Evolutionary conservation across 2,113 vertebrate species (phyloP).

Genomic region (Chloropsis cyanopogon): DNA sequence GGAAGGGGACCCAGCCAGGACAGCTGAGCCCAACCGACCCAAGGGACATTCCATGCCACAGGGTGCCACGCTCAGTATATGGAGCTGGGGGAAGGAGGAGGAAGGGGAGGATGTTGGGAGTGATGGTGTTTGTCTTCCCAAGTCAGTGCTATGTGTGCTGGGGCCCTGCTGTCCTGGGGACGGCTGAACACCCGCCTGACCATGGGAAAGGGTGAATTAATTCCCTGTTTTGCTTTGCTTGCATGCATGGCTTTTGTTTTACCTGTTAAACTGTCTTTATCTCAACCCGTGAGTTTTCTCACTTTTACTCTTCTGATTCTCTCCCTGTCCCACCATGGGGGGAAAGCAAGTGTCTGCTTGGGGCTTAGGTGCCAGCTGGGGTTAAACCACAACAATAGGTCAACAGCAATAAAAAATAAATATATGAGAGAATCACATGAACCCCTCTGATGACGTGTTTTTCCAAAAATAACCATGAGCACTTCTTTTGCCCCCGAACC

Average conservation of each 20-base stretch:
- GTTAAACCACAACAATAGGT: background rate
- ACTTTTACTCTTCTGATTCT: background rate
- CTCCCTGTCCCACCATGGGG: background rate
- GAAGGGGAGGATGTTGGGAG: background rate
- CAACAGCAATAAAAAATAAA: constrained; percentile 38
- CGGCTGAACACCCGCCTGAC: background rate
- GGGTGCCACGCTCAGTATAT: accelerated
- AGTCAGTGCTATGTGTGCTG: background rate
- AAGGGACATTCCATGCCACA: background rate
- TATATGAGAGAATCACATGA: background rate
- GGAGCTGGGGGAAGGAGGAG: background rate
- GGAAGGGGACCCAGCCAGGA: background rate
- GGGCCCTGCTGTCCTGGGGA: background rate
- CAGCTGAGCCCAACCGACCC: background rate
- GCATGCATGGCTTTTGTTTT: accelerated
- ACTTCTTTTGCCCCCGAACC: background rate
- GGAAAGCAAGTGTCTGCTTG: background rate
- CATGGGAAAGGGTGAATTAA: background rate
- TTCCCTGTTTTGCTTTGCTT: background rate
- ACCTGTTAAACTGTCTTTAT: background rate
- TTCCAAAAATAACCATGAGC: constrained; percentile 20
- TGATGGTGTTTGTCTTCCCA: background rate
- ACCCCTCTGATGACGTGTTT: background rate
- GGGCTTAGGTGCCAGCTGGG: background rate
- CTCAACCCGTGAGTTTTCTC: background rate